Base-by-base conservation (phyloP, 2,888 invertebrate genomes). In the Agriopis marginaria region DNA sequence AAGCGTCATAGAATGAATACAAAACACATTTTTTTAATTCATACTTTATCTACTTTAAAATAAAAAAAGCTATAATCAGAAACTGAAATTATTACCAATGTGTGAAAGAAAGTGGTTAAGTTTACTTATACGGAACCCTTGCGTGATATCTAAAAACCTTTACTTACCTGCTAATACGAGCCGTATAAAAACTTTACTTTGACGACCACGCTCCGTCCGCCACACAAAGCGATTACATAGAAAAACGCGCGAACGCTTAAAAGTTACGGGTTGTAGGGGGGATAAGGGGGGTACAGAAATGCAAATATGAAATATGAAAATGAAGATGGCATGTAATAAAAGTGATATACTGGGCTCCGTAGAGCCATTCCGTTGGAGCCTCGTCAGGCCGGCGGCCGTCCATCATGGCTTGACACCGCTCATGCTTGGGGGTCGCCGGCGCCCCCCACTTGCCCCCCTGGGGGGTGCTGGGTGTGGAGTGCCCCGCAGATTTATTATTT, bases 271-370 rank as follows among this genome's bases (percentile, higher is more conserved):
- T 75, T 76, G 65, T 39, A 6, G 54, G 54, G 54, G 39, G 39
- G 42, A 63, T 78, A 67, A 49, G 73, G 73, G 70, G 71, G 74
- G 76, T 89, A 89, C 89, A 89, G 89, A 92, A 95, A 95, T 94
- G 94, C 94, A 94, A 94, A 94, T 94, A 94, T 94, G 94, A 94
- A 94, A 95, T 95, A 95, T 95, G 95, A 95, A 95, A 95, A 95
- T 95, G 95, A 95, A 95, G 95, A 95, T 95, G 95, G 95, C 93
- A 96, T 95, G 96, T 96, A 96, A 96, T 96, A 96, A 96, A 96
- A 96, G 95, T 96, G 96, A 96, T 96, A 96, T 96, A 96, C 95
- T 95, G 95, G 95, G 95, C 96, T 96, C 96, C 95, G 95, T 95
- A 95, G 96, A 95, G 96, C 96, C 96, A 96, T 96, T 96, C 95